phyloP scores from a whole-genome alignment of 2,113 vertebrate genomes.

The Rhea pennata region DNA sequence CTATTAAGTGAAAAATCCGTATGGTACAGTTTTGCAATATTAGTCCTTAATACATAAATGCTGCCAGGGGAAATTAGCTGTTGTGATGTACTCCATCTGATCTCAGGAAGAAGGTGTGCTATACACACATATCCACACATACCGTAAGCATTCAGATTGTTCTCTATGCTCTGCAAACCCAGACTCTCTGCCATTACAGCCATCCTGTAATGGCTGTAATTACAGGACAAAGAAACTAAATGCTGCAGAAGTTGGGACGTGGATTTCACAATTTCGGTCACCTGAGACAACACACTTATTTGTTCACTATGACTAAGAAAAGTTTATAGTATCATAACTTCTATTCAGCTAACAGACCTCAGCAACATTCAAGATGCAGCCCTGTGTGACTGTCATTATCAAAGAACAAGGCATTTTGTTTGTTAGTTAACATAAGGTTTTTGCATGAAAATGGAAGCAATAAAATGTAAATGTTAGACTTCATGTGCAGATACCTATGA shows the following conservation, averaged over 20 bases:
- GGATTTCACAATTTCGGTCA: neutral
- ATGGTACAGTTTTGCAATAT: neutral
- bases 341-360: neutral
- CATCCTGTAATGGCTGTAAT: neutral
- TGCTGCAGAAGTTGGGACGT: neutral
- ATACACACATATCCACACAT: rapidly evolving
- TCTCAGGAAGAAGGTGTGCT: neutral
- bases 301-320: neutral
- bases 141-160: neutral
- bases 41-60: neutral
- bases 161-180: neutral
- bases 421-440: neutral
- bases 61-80: neutral
- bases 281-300: neutral
- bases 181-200: neutral
- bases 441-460: slow-evolving; percentile 15
- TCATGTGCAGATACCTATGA: neutral
- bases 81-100: neutral
- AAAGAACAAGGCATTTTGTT: neutral
- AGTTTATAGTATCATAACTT: neutral
- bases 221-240: neutral
- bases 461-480: neutral
- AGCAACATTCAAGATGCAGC: neutral
- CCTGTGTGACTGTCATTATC: neutral
- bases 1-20: neutral